Evolutionary conservation across 2,113 vertebrate genomes (phyloP).

Genomic region (Corvus hawaiiensis): DNA sequence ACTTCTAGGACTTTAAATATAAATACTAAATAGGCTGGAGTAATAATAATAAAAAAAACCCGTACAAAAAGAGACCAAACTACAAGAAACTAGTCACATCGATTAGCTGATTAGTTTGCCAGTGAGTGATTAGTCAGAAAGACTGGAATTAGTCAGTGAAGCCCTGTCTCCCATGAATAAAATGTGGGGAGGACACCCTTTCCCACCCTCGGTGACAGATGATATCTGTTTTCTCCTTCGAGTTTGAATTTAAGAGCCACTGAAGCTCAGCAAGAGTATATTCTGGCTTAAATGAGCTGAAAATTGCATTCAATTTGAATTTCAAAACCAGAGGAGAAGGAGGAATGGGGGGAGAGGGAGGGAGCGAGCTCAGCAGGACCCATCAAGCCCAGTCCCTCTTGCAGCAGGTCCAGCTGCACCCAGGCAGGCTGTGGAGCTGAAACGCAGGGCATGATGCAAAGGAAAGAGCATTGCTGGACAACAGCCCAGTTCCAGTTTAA

Average conservation of each 20-base stretch:
- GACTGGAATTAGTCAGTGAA: constrained; percentile 69
- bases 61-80: not conserved
- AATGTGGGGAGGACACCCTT: constrained; percentile 53
- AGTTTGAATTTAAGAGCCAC: constrained; percentile 83
- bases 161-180: constrained; percentile 66
- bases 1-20: constrained; percentile 43
- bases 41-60: not conserved
- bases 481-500: constrained; percentile 74
- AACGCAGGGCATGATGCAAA: constrained; percentile 51
- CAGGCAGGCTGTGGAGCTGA: constrained; percentile 43
- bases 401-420: constrained; percentile 62
- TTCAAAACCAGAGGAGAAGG: constrained; percentile 74
- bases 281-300: constrained; percentile 87
- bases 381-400: constrained; percentile 51
- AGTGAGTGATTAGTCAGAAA: constrained; percentile 68
- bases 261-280: constrained; percentile 84
- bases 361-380: constrained; percentile 24
- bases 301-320: constrained; percentile 88
- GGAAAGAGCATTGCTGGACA: constrained; percentile 72
- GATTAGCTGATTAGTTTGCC: constrained; percentile 75
- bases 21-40: constrained; percentile 37
- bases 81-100: constrained; percentile 52
- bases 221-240: constrained; percentile 81
- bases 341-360: not conserved
- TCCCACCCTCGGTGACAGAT: constrained; percentile 75